Evolutionary conservation across 35 echinoderm and acorn worm species (phyloP).

Genomic region (Apostichopus parvimensis): DNA sequence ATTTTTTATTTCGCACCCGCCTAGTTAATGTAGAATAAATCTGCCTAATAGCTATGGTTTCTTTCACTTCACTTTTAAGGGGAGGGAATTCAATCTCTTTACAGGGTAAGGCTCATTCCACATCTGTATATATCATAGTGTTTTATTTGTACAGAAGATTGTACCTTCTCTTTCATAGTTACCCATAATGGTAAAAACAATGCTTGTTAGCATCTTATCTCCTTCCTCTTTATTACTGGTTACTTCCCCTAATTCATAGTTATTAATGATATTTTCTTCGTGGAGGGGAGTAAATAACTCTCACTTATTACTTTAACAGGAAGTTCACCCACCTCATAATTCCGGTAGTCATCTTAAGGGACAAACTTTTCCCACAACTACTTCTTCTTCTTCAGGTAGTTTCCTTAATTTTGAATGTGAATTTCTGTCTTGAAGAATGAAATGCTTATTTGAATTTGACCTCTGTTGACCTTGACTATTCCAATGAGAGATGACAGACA

Average conservation of each 20-base stretch:
- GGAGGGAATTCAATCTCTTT: too few species aligned
- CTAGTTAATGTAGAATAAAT: too few species aligned
- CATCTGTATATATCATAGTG: not conserved
- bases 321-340: not conserved
- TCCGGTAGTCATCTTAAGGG: too few species aligned
- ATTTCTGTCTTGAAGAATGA: too few species aligned
- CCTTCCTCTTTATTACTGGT: not conserved
- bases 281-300: not conserved
- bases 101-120: too few species aligned
- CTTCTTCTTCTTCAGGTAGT: not conserved
- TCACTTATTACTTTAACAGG: constrained; percentile 9
- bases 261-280: not conserved
- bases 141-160: not conserved
- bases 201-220: not conserved
- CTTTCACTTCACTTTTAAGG: too few species aligned
- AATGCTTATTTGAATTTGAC: not conserved
- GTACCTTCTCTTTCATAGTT: not conserved
- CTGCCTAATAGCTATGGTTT: too few species aligned
- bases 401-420: too few species aligned
- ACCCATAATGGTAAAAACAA: not conserved
- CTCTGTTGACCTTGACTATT: not conserved
- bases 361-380: constrained; percentile 8
- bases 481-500: not conserved
- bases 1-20: too few species aligned
- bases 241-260: not conserved